phyloP scores from a whole-genome alignment of 2,888 invertebrate genomes.

The Lutraria lutraria region DNA sequence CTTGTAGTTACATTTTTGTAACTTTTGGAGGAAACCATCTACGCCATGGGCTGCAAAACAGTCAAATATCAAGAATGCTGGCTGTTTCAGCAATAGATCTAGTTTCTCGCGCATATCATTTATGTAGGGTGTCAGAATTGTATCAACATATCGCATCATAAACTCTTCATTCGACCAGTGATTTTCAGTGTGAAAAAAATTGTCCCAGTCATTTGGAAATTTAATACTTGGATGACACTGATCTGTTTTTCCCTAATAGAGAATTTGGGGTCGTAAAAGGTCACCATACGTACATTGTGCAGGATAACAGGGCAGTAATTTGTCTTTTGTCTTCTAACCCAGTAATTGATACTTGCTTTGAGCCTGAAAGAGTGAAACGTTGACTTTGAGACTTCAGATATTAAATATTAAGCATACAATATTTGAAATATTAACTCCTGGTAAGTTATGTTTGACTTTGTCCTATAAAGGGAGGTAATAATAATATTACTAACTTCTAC shows the following conservation, averaged over 20 bases:
- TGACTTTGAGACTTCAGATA: too few relatives aligned
- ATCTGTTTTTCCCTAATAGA: slow-evolving; percentile 32
- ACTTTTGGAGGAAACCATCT: background rate
- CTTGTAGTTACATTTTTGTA: slow-evolving; percentile 10
- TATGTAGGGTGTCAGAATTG: background rate
- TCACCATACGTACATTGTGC: slow-evolving; percentile 12
- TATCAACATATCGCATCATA: slow-evolving; percentile 2
- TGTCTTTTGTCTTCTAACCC: slow-evolving; percentile 36
- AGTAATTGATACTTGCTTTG: slow-evolving; percentile 30
- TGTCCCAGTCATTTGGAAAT: slow-evolving; percentile 7
- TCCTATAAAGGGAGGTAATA: too few relatives aligned
- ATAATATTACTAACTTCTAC: too few relatives aligned
- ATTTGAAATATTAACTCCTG: too few relatives aligned
- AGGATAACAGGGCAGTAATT: slow-evolving; percentile 27
- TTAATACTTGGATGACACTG: background rate
- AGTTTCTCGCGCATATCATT: background rate
- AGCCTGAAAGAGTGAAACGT: slow-evolving; percentile 28
- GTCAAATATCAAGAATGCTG: slow-evolving; percentile 19
- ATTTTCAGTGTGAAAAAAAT: background rate
- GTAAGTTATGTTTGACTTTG: too few relatives aligned
- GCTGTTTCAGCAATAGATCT: background rate
- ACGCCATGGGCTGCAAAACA: slow-evolving; percentile 29
- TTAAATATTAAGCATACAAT: too few relatives aligned
- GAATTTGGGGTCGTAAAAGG: slow-evolving; percentile 27
- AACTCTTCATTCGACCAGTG: slow-evolving; percentile 9